Percentiles rank a stretch among this genome's conserved stretches.
Evolutionary conservation across 2,113 vertebrate genomes (phyloP).

Genomic region (Puffinus mauretanicus): DNA sequence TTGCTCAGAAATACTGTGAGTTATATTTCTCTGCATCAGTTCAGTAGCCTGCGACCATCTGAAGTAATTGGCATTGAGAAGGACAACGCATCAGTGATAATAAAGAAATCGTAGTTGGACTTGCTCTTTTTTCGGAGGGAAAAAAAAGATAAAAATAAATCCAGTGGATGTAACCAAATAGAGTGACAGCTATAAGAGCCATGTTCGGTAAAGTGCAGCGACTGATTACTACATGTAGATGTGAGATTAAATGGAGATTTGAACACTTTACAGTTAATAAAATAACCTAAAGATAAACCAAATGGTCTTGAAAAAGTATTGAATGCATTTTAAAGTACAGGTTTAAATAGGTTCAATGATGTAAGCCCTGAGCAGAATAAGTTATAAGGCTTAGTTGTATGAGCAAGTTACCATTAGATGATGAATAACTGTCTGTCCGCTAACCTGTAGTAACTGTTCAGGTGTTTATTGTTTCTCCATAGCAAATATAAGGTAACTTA

Average conservation of each 20-base stretch:
- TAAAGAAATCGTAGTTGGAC: constrained; percentile 5
- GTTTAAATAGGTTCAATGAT: background rate
- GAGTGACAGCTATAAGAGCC: background rate
- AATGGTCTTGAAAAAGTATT: background rate
- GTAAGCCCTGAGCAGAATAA: background rate
- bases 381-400: background rate
- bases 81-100: background rate
- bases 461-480: background rate
- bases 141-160: constrained; percentile 26
- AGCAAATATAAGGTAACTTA: background rate
- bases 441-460: background rate
- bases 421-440: background rate
- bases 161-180: background rate
- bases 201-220: background rate
- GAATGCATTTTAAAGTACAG: background rate
- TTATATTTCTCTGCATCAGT: background rate
- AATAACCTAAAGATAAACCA: background rate
- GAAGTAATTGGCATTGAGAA: constrained; percentile 16
- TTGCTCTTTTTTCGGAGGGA: background rate
- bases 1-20: background rate
- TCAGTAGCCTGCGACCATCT: constrained; percentile 28
- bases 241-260: background rate
- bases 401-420: background rate
- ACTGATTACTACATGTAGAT: background rate
- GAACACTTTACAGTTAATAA: background rate